Conservation (phyloP, 2,113 vertebrate species). For the Cathartes aura region DNA sequence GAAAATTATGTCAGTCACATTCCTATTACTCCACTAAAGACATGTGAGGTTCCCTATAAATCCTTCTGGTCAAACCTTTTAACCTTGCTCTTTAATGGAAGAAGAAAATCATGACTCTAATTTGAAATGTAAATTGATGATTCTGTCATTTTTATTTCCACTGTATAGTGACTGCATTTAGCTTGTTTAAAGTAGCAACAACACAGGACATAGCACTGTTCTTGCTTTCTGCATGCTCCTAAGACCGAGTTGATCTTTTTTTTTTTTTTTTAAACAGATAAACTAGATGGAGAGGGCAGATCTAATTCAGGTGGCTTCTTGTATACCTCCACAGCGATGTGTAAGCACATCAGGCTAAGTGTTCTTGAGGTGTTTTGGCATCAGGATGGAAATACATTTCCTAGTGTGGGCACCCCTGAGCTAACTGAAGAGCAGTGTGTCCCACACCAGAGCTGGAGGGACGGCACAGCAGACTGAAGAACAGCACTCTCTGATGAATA, state of each 20-base stretch:
- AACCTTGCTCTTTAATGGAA: neutral
- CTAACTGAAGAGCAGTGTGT: fast-evolving
- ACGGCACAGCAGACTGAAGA: neutral
- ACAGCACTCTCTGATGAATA: no score
- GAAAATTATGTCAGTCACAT: neutral
- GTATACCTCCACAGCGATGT: neutral
- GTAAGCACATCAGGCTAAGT: neutral
- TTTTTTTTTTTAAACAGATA: neutral
- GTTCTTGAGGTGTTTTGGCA: neutral
- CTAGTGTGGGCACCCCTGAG: fast-evolving
- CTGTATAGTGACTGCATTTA: neutral
- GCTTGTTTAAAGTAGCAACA: neutral
- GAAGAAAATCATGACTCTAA: neutral
- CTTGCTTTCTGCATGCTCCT: neutral
- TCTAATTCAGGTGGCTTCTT: neutral
- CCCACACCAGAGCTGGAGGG: neutral
- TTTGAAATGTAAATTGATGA: neutral
- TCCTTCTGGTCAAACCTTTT: neutral
- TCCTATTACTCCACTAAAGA: neutral
- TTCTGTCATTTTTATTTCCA: neutral
- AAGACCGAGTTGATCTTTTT: neutral
- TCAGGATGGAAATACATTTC: neutral
- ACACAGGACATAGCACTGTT: neutral
- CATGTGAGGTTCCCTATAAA: neutral
- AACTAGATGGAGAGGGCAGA: neutral